Conservation (phyloP, 2,113 vertebrate genomes). For the Stigmatopora nigra region DNA sequence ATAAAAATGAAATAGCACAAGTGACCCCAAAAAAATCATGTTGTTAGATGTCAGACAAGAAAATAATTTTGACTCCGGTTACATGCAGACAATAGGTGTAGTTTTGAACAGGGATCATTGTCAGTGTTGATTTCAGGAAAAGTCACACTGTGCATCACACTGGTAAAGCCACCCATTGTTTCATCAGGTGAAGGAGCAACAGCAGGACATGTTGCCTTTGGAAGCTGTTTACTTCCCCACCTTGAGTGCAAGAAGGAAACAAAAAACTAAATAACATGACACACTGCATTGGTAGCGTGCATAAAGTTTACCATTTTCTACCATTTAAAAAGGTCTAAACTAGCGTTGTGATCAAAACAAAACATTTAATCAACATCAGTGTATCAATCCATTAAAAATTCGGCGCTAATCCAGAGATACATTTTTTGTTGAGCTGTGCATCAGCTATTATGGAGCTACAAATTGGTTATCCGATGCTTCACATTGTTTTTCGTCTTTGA, state of each 20-base stretch:
- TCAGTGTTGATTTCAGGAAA: conserved; percentile 9
- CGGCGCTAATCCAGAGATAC: too few species aligned
- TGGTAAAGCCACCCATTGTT: not conserved
- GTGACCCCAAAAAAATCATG: not conserved
- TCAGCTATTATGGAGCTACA: too few species aligned
- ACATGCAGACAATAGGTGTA: not conserved
- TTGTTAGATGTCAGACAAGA: conserved; percentile 1
- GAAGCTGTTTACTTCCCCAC: not conserved
- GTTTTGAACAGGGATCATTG: conserved; percentile 1
- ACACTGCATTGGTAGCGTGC: not conserved
- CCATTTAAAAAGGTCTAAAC: not conserved
- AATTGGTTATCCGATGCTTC: too few species aligned
- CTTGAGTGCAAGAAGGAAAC: not conserved
- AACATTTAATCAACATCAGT: too few species aligned
- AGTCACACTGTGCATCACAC: not conserved
- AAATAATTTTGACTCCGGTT: conserved; percentile 1
- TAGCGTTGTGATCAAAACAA: too few species aligned
- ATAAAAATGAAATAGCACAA: not conserved
- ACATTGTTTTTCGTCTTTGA: too few species aligned
- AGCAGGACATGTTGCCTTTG: not conserved
- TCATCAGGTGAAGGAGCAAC: conserved; percentile 3
- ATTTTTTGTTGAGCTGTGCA: too few species aligned
- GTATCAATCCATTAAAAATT: too few species aligned
- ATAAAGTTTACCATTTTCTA: not conserved
- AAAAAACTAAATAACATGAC: not conserved